These are phyloP conservation scores for Hippopotamyrus pictus DNA, from an alignment of 2,797 vertebrate species.

Conservation along the genomic window DNA sequence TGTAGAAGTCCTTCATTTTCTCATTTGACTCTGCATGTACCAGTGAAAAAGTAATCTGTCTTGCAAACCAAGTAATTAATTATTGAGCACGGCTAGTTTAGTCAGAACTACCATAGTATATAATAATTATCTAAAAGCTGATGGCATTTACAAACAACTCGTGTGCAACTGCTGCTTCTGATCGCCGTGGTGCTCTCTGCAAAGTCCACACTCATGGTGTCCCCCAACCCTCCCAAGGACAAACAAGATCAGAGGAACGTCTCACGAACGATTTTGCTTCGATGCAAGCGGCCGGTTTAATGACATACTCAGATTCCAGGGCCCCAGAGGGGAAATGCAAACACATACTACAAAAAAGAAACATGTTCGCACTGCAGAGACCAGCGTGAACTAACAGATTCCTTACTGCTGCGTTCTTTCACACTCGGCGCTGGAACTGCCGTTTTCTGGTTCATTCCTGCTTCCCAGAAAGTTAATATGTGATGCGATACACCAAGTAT, in stretches of 20 bases:
- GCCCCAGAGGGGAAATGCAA: constrained; percentile 23
- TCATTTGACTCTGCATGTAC: not conserved
- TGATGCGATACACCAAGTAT: constrained; percentile 37
- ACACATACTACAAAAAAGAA: not conserved
- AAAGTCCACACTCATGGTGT: constrained; percentile 27
- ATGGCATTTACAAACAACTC: not conserved
- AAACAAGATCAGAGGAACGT: constrained; percentile 62
- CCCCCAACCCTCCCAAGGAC: constrained; percentile 37
- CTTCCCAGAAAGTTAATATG: constrained; percentile 30
- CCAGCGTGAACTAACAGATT: not conserved
- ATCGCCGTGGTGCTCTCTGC: not conserved
- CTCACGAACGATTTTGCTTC: constrained; percentile 68
- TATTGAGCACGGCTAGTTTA: not conserved
- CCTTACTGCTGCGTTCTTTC: not conserved
- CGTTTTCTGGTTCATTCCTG: not conserved
- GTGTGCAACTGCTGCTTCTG: not conserved
- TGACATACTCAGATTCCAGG: constrained; percentile 54
- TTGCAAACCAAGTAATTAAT: not conserved
- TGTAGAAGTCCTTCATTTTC: not conserved
- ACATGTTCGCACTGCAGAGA: not conserved
- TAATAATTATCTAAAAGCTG: not conserved
- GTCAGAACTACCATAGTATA: not conserved
- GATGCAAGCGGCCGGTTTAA: constrained; percentile 67
- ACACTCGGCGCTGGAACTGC: not conserved
- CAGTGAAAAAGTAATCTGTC: not conserved